Base-by-base conservation (phyloP, 2,113 vertebrate genomes). In the Tinamus guttatus region DNA sequence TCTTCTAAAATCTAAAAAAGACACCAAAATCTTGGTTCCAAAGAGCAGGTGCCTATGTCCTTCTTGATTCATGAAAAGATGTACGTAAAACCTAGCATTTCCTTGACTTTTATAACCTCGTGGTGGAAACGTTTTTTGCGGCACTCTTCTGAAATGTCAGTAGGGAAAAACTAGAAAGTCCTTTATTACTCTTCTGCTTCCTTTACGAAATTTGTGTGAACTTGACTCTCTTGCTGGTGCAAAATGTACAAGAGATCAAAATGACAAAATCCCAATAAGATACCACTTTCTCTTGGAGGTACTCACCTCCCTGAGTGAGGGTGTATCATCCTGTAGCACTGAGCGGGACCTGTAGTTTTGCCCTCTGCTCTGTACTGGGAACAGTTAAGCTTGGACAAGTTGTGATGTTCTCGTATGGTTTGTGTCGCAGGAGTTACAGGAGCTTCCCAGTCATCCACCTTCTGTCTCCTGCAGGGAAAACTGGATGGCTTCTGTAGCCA, bases 401-500 rank as follows among this genome's bases (percentile, higher is more conserved):
- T 89, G 34, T 52, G 45, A 11, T 85, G 62, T 60, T 19, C 13
- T 51, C 56, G 59, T 28, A 60, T 30, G 32, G 63, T 89, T 93
- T 19, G 8, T 30, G 14, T 63, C 91, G 52, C 62, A 82, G 87
- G 43, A 69, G 56, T 28, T 32, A 8, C 13, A 9, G 24, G 17
- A 69, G 34, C 21, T 93, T 85, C 70, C 63, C 47, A n/a, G 58
- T 56, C 52, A 68, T 64, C 32, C 25, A 18, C 8, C 1, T 19
- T 28, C 14, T n/a, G 5, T 38, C 49, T 71, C 49, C 69, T 40
- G 59, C 3, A 0, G 41, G 14, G 19, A 79, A 71, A 67, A 38
- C 27, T 5, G 63, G n/a, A 58, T 7, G 30, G 81, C 21, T 21
- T 67, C 13, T 70, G 0, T 16, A 7, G 0, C 0, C 16, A 28